Evolutionary conservation across 2,113 vertebrate genomes (phyloP).

Genomic region (Fulmarus glacialis): DNA sequence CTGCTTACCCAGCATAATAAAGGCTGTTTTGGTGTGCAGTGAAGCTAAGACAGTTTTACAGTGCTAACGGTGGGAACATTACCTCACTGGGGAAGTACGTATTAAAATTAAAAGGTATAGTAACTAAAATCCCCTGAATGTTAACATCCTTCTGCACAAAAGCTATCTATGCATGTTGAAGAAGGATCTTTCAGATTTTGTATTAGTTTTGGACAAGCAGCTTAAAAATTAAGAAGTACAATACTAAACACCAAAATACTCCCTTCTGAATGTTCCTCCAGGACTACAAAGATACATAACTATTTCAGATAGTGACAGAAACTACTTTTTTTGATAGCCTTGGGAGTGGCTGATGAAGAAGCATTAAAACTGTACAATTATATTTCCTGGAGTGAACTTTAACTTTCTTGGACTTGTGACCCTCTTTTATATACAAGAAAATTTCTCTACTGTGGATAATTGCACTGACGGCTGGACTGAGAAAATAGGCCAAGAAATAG

Average conservation of each 20-base stretch:
- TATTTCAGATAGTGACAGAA: neutral
- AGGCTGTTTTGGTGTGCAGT: conserved; percentile 10
- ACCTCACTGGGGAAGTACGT: neutral
- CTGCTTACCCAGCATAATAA: conserved; percentile 44
- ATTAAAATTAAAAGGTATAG: neutral
- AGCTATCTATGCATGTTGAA: neutral
- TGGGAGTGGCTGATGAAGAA: conserved; percentile 7
- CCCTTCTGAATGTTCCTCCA: neutral
- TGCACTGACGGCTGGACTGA: conserved; percentile 40
- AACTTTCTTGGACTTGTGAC: conserved; percentile 47
- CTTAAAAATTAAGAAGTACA: neutral
- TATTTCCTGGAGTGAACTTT: conserved; percentile 19
- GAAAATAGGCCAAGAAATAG: conserved; percentile 49
- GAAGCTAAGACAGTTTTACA: conserved; percentile 42
- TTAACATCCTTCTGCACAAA: neutral
- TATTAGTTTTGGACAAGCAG: neutral
- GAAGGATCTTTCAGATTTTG: neutral
- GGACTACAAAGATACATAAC: neutral
- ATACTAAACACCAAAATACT: neutral
- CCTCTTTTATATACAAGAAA: conserved; percentile 9
- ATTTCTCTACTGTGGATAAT: conserved; percentile 56
- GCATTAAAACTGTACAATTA: conserved; percentile 38
- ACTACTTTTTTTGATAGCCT: neutral
- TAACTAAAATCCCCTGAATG: neutral
- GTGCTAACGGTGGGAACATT: neutral